phyloP scores from a whole-genome alignment of 2,113 vertebrate genomes.

The Megaleporinus macrocephalus region DNA sequence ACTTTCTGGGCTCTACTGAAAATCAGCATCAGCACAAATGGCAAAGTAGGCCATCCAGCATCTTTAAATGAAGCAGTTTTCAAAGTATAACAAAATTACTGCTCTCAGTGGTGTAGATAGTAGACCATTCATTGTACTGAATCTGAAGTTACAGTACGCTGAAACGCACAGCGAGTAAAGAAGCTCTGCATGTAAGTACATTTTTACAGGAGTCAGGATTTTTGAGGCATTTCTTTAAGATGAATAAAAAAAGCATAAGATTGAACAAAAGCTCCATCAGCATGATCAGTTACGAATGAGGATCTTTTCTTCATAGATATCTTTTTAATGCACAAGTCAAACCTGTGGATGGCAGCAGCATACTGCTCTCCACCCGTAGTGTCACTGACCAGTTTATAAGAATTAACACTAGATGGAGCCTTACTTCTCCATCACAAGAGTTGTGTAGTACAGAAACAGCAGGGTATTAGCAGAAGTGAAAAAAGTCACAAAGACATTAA shows the following conservation, averaged over 20 bases:
- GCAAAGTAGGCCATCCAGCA: background rate
- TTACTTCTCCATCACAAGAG: constrained; percentile 7
- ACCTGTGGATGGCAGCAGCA: constrained; percentile 16
- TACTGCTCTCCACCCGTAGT: background rate
- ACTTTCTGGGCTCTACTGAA: background rate
- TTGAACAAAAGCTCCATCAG: background rate
- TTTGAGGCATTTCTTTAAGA: background rate
- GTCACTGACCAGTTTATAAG: background rate
- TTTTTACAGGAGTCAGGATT: background rate
- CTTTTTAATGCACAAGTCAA: background rate
- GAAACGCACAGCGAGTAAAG: no score
- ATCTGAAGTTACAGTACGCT: no score
- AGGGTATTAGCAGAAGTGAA: background rate
- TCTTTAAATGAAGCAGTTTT: background rate
- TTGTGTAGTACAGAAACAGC: background rate
- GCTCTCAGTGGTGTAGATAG: background rate
- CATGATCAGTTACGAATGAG: background rate
- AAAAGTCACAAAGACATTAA: background rate
- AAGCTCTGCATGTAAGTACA: background rate
- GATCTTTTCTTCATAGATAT: background rate
- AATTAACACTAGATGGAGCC: constrained; percentile 30
- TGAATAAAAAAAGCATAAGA: background rate
- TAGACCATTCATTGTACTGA: no score
- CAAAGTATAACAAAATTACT: background rate
- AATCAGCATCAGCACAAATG: background rate